A percentile compares a stretch with the other conserved stretches of the same genome.
Evolutionary conservation across 2,888 invertebrate species (phyloP).

Genomic region (Mesorhabditis sp.): DNA sequence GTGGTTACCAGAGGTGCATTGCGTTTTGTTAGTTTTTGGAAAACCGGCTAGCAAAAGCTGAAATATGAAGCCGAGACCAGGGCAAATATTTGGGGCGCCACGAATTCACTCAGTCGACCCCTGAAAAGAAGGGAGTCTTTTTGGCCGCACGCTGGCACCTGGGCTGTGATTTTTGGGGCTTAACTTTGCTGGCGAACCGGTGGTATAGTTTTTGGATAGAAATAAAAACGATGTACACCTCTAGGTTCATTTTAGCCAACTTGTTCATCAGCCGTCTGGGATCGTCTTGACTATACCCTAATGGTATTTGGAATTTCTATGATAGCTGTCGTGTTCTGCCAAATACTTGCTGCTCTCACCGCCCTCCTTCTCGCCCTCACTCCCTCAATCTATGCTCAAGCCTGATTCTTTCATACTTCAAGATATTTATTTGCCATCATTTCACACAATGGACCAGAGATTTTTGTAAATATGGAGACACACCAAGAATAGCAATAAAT

Average conservation of each 20-base stretch:
- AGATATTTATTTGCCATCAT: no score
- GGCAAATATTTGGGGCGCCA: no score
- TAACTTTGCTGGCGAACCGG: neutral
- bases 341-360: constrained; percentile 22
- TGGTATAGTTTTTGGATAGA: constrained; percentile 14
- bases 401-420: neutral
- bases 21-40: no score
- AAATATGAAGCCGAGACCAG: no score
- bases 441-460: no score
- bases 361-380: constrained; percentile 20
- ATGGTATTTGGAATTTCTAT: constrained; percentile 40
- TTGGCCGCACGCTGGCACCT: no score
- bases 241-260: constrained; percentile 25
- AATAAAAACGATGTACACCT: constrained; percentile 17
- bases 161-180: neutral
- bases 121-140: no score
- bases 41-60: no score
- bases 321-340: constrained; percentile 28
- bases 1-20: no score
- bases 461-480: no score
- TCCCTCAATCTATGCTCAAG: neutral
- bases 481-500: no score
- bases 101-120: no score
- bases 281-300: constrained; percentile 46
- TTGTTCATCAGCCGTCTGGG: constrained; percentile 47